phyloP scores from a whole-genome alignment of 2,888 invertebrate species.

The Epinotia ramella region DNA sequence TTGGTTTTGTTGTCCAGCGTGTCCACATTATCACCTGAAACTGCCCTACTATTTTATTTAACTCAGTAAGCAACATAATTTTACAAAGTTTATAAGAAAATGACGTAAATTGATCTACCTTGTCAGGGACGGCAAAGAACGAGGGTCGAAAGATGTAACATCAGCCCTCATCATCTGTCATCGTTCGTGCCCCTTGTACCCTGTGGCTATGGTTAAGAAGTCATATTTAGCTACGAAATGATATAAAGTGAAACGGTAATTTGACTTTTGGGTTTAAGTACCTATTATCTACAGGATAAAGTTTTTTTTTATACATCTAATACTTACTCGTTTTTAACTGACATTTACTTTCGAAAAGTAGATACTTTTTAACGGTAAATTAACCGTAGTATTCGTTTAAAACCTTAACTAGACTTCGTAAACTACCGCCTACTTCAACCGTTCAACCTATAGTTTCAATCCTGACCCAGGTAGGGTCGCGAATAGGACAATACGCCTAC shows the following conservation, averaged over 20 bases:
- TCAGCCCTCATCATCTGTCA: slow-evolving; percentile 36
- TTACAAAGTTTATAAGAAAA: slow-evolving; percentile 1
- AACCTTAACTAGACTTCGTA: too few species aligned
- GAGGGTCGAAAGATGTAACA: slow-evolving; percentile 32
- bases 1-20: too few species aligned
- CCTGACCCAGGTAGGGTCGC: too few species aligned
- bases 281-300: not conserved
- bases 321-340: too few species aligned
- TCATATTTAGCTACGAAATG: not conserved
- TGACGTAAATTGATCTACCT: slow-evolving; percentile 23
- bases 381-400: too few species aligned
- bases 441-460: too few species aligned
- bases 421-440: too few species aligned
- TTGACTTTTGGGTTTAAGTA: not conserved
- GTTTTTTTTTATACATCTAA: too few species aligned
- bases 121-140: slow-evolving; percentile 18
- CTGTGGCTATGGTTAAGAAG: slow-evolving; percentile 20
- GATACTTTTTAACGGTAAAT: too few species aligned
- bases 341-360: too few species aligned
- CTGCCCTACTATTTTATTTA: too few species aligned
- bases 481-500: not conserved
- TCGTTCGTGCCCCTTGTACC: not conserved
- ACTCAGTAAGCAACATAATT: slow-evolving; percentile 19
- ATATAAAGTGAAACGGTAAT: not conserved
- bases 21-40: too few species aligned